phyloP scores from a whole-genome alignment of 2,113 vertebrate genomes.

The Scolopax mira region DNA sequence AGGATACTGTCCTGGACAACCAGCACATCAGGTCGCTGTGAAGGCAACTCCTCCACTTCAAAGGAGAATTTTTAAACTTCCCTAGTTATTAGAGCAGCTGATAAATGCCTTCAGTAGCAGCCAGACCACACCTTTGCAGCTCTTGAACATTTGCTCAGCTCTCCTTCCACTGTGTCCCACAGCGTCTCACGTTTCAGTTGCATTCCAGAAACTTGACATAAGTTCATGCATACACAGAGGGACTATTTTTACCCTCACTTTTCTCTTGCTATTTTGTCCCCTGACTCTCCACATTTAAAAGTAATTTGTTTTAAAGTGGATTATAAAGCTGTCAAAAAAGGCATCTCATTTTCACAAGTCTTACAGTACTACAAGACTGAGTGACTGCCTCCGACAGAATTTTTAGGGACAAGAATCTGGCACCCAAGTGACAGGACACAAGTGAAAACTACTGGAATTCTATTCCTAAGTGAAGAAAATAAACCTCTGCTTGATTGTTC shows the following conservation, averaged over 20 bases:
- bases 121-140: conserved; percentile 6
- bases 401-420: background rate
- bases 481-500: background rate
- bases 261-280: background rate
- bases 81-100: background rate
- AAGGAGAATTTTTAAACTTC: background rate
- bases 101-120: background rate
- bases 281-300: background rate
- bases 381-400: background rate
- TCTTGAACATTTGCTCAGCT: background rate
- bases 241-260: background rate
- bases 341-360: background rate
- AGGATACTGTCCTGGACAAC: background rate
- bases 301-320: background rate
- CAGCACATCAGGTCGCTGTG: background rate
- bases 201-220: conserved; percentile 10
- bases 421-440: background rate
- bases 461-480: background rate
- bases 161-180: background rate
- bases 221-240: background rate
- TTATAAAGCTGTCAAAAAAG: background rate
- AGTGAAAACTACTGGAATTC: background rate
- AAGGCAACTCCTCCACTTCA: background rate
- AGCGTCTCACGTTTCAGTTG: background rate
- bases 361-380: background rate